phyloP scores from a whole-genome alignment of 2,888 invertebrate genomes.

The Microchrysa polita region DNA sequence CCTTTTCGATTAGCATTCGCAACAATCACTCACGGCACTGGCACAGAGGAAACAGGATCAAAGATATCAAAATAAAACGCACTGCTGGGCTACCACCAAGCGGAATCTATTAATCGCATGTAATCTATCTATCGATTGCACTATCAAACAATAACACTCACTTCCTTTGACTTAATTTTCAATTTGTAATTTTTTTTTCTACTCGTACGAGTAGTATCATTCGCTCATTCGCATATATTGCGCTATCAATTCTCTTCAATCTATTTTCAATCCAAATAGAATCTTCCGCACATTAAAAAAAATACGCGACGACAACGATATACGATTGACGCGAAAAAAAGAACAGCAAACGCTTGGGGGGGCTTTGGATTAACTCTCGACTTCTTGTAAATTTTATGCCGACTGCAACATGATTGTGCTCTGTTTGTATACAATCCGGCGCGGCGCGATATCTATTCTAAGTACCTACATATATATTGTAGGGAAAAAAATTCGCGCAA shows the following conservation, averaged over 20 bases:
- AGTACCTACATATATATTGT: no score
- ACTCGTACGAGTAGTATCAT: no score
- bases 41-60: not conserved
- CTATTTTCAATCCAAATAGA: conserved; percentile 8
- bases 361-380: not conserved
- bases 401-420: conserved; percentile 3
- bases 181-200: not conserved
- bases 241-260: not conserved
- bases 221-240: not conserved
- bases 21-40: not conserved
- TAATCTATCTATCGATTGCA: no score
- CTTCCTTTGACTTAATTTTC: no score
- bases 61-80: not conserved
- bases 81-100: no score
- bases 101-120: no score
- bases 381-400: not conserved
- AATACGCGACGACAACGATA: no score
- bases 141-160: no score
- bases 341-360: not conserved
- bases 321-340: not conserved
- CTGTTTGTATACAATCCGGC: no score
- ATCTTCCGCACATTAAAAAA: not conserved
- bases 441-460: no score
- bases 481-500: no score
- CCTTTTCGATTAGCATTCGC: not conserved